Evolutionary conservation across 2,888 invertebrate genomes (phyloP).

Genomic region (Hydropsyche betteni): DNA sequence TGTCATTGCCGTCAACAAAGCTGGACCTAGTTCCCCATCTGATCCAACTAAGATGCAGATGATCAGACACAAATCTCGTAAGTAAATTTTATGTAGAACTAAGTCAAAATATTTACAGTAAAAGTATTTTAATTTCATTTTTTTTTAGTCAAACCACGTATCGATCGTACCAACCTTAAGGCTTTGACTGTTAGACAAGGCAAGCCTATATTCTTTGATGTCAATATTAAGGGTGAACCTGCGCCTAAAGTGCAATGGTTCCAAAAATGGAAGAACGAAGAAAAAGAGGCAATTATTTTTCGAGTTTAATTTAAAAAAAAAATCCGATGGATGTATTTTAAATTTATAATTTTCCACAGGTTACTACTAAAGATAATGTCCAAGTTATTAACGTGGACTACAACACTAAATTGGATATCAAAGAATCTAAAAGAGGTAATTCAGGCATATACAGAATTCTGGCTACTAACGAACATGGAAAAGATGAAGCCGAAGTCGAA

Average conservation of each 20-base stretch:
- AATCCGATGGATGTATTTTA: not conserved
- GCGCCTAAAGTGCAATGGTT: slow-evolving; percentile 93
- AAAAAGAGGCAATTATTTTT: slow-evolving; percentile 65
- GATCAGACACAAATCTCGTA: slow-evolving; percentile 87
- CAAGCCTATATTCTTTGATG: slow-evolving; percentile 90
- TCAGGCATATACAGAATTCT: slow-evolving; percentile 90
- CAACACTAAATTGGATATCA: slow-evolving; percentile 86
- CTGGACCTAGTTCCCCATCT: slow-evolving; percentile 88
- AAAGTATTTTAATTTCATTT: slow-evolving; percentile 38
- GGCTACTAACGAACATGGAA: slow-evolving; percentile 90
- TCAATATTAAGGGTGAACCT: slow-evolving; percentile 95
- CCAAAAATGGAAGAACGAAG: slow-evolving; percentile 78
- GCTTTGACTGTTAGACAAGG: slow-evolving; percentile 89
- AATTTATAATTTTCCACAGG: slow-evolving; percentile 54
- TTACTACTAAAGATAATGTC: slow-evolving; percentile 74
- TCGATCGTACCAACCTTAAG: slow-evolving; percentile 94
- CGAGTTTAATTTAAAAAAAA: too few relatives aligned
- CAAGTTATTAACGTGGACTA: slow-evolving; percentile 88
- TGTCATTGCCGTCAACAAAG: slow-evolving; percentile 91
- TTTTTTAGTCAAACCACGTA: slow-evolving; percentile 90
- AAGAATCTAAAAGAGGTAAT: slow-evolving; percentile 81
- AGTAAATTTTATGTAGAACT: slow-evolving; percentile 58
- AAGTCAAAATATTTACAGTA: slow-evolving; percentile 1
- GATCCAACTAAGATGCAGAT: slow-evolving; percentile 90
- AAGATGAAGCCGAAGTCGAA: slow-evolving; percentile 93